A percentile compares a stretch with the other conserved stretches of the same genome.
These are phyloP conservation scores for Porites australiensis DNA, from an alignment of 64 coral and sea anemone genomes.

Conservation along the genomic window DNA sequence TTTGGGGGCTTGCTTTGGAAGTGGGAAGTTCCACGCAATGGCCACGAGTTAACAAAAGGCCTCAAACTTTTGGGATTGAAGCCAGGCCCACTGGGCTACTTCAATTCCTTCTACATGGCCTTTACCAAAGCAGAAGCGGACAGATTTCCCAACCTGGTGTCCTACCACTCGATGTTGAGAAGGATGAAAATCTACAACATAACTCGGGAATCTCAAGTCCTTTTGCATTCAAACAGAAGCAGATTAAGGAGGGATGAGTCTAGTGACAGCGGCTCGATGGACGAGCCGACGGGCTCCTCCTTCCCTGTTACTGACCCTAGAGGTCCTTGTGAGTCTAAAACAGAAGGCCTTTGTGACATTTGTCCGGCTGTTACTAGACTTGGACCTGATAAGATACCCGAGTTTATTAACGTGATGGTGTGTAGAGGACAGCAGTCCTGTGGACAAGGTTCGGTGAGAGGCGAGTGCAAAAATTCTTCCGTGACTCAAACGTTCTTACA, in stretches of 20 bases:
- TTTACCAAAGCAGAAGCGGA: not conserved
- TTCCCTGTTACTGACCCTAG: not conserved
- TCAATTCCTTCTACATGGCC: constrained; percentile 16
- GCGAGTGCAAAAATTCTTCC: constrained; percentile 1
- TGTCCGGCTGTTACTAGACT: constrained; percentile 38
- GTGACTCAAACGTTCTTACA: constrained; percentile 28
- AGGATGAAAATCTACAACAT: not conserved
- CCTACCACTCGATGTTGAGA: not conserved
- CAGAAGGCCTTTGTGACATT: constrained; percentile 14
- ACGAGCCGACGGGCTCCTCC: too few relatives aligned
- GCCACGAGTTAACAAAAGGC: not conserved
- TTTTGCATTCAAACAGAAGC: too few relatives aligned
- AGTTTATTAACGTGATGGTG: constrained; percentile 49
- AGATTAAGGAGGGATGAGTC: too few relatives aligned
- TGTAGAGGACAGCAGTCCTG: not conserved
- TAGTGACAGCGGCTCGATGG: too few relatives aligned
- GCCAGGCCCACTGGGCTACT: constrained; percentile 28
- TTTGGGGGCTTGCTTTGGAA: not conserved
- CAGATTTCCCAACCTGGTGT: constrained; percentile 26
- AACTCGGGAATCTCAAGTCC: too few relatives aligned
- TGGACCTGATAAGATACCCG: constrained; percentile 29
- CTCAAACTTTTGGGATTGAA: not conserved
- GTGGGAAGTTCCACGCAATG: not conserved
- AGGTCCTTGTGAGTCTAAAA: not conserved
- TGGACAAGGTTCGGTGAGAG: not conserved